Conservation (phyloP, 2,113 vertebrate species). For the Orthonyx spaldingii region DNA sequence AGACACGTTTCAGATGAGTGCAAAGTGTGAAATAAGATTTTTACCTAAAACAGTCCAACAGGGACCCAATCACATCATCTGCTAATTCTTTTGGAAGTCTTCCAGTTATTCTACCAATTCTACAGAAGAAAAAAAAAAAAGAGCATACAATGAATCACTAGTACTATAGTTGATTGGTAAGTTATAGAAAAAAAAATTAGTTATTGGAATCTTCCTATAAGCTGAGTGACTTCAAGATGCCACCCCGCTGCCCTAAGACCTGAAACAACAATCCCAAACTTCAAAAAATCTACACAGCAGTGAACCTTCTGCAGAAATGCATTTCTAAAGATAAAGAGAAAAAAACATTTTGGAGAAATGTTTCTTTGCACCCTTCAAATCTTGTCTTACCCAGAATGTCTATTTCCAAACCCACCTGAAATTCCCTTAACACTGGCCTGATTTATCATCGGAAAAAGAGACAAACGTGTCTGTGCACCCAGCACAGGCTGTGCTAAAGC, state of each 20-base stretch:
- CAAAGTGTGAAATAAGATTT: not conserved
- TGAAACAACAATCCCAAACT: not conserved
- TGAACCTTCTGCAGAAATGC: not conserved
- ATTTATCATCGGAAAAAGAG: not conserved
- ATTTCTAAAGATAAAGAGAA: not conserved
- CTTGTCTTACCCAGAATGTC: not conserved
- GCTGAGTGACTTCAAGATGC: not conserved
- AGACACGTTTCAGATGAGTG: not conserved
- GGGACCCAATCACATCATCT: slow-evolving; percentile 93
- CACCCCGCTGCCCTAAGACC: not conserved
- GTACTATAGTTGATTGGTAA: not conserved
- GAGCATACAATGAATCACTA: not conserved
- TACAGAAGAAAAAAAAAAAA: slow-evolving; percentile 32
- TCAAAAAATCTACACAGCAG: not conserved
- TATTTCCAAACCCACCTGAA: not conserved
- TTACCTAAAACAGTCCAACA: slow-evolving; percentile 93
- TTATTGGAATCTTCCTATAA: not conserved
- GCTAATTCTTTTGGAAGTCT: slow-evolving; percentile 90
- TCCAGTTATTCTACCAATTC: slow-evolving; percentile 91
- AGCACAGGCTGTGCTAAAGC: not conserved
- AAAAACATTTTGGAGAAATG: not conserved
- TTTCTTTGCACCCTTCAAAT: not conserved
- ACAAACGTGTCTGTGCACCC: not conserved
- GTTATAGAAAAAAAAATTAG: not conserved
- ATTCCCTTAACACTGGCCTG: not conserved